Conservation (phyloP, 1,140 invertebrate genomes). For the Scaptomyza graminum region DNA sequence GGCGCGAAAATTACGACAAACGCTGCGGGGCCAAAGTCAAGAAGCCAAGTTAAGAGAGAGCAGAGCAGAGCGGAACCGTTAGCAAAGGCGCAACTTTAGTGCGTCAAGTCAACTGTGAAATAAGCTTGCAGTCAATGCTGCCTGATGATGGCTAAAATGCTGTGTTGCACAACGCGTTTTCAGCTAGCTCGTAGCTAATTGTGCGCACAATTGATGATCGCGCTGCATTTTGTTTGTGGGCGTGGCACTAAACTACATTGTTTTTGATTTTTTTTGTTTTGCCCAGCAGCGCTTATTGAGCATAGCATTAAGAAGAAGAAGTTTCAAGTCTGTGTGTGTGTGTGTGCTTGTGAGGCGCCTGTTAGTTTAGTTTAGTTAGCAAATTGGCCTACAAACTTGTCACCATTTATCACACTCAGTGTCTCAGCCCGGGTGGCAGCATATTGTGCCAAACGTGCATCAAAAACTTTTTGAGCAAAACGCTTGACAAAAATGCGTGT, state of each 20-base stretch:
- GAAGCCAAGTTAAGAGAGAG: slow-evolving; percentile 49
- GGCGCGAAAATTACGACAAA: slow-evolving; percentile 79
- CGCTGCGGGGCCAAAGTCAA: slow-evolving; percentile 62
- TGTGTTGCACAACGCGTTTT: slow-evolving; percentile 48
- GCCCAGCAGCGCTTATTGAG: slow-evolving; percentile 34
- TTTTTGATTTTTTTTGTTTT: not conserved
- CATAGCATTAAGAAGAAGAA: slow-evolving; percentile 8
- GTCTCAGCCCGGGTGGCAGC: slow-evolving; percentile 37
- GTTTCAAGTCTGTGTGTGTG: not conserved
- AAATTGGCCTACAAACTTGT: slow-evolving; percentile 82
- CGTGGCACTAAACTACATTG: slow-evolving; percentile 26
- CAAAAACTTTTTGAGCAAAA: slow-evolving; percentile 55
- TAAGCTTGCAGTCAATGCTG: slow-evolving; percentile 40
- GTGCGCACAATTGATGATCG: slow-evolving; percentile 69
- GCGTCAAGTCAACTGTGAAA: slow-evolving; percentile 68
- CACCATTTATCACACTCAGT: slow-evolving; percentile 80
- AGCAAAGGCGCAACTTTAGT: slow-evolving; percentile 38
- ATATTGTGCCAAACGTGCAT: slow-evolving; percentile 40
- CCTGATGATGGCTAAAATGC: slow-evolving; percentile 46
- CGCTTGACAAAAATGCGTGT: slow-evolving; percentile 69
- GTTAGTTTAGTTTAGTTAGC: slow-evolving; percentile 65
- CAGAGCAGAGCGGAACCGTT: slow-evolving; percentile 51
- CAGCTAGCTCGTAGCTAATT: slow-evolving; percentile 56
- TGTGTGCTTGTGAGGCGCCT: slow-evolving; percentile 49
- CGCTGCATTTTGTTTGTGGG: slow-evolving; percentile 25